phyloP scores from a whole-genome alignment of 2,797 vertebrate species.

The Channallabes apus region DNA sequence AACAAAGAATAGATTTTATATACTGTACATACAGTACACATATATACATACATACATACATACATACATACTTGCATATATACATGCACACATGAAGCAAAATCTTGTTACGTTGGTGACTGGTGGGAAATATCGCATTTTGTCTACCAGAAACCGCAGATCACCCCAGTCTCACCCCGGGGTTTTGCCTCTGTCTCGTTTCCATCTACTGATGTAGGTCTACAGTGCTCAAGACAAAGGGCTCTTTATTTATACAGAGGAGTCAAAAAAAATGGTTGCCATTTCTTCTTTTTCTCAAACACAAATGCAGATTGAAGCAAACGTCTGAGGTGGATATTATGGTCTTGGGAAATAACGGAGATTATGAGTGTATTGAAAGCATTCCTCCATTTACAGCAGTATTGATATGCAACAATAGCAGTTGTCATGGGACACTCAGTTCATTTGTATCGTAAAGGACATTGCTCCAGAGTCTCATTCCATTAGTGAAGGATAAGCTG shows the following conservation, averaged over 20 bases:
- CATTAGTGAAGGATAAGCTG: conserved; percentile 63
- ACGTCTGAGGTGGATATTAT: conserved; percentile 36
- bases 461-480: conserved; percentile 49
- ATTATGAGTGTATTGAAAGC: conserved; percentile 38
- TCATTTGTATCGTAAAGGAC: conserved; percentile 37
- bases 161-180: conserved; percentile 65
- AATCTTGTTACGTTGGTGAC: neutral
- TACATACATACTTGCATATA: neutral
- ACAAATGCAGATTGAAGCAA: conserved; percentile 22
- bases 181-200: conserved; percentile 68
- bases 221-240: conserved; percentile 67
- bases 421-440: conserved; percentile 45
- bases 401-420: conserved; percentile 44
- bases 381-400: conserved; percentile 36
- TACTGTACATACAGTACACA: neutral
- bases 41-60: too few relatives aligned
- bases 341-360: conserved; percentile 32
- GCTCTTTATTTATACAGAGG: conserved; percentile 67
- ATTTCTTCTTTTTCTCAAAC: conserved; percentile 13
- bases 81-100: neutral
- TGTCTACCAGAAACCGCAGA: conserved; percentile 57
- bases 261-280: conserved; percentile 28
- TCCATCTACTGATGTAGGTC: conserved; percentile 66
- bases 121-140: neutral
- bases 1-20: neutral